Base-by-base conservation (phyloP, 2,113 vertebrate genomes). In the Rhinoptilus africanus region DNA sequence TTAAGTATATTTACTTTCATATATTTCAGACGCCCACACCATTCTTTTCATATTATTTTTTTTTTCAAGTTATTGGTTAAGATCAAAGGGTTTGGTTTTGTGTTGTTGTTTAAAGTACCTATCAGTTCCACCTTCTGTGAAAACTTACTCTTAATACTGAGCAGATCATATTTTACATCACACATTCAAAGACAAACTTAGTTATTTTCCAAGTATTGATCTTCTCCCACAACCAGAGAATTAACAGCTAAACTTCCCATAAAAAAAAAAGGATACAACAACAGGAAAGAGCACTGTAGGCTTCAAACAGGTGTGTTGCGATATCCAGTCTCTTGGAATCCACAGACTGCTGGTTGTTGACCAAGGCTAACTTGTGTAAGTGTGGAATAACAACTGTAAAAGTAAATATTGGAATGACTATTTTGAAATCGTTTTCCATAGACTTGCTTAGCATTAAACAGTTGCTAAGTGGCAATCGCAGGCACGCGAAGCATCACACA, bases 271-370 rank as follows among this genome's bases (percentile, higher is more conserved):
- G 99, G 99, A 99, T 99, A 99, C 99, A 99, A 93, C 99, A 99
- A 97, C 99, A 99, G 98, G 99, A 99, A 84, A 99, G 99, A 88
- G 99, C 99, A 86, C 99, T 99, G 98, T 99, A 99, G 96, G 99
- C 99, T 97, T 99, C 99, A 90, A 99, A 99, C 92, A 99, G 98
- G 97, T 99, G 99, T 20, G 98, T 99, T 37, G 99, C 99, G 6
- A 99, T 98, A 94, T 99, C 99, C 89, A 99, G 98, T 97, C 99
- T 98, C 97, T 99, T 99, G 68, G 95, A 99, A 94, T 99, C 99
- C 95, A 98, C 98, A 28, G 98, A 96, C 94, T 99, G 99, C 96
- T 99, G 98, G 98, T 99, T 99, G 98, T 99, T 99, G 85, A 98
- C 98, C 96, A 99, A 98, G 28, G 99, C 99, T 92, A 99, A 98